Conservation (phyloP, 1,140 invertebrate genomes). For the Drosophila cardini region DNA sequence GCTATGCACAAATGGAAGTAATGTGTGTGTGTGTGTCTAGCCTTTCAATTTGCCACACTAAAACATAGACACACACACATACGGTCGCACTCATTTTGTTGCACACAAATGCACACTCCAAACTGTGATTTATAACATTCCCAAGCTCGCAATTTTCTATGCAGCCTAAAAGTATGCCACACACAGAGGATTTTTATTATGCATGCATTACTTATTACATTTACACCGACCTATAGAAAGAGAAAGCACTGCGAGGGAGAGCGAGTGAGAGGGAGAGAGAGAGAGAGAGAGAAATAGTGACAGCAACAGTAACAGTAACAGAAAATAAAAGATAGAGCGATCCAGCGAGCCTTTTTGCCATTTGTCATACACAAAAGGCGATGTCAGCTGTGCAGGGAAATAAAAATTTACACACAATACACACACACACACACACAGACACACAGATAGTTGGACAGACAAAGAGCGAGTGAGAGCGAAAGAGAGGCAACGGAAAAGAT, state of each 20-base stretch:
- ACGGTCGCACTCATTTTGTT: not conserved
- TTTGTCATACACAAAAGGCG: conserved; percentile 54
- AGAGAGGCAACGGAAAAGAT: not conserved
- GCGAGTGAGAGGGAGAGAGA: not conserved
- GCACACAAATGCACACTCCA: not conserved
- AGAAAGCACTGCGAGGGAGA: not conserved
- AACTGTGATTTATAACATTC: conserved; percentile 47
- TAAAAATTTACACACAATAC: conserved; percentile 28
- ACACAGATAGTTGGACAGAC: not conserved
- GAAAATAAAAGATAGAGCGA: conserved; percentile 11
- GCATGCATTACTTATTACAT: conserved; percentile 56
- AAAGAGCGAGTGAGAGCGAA: not conserved
- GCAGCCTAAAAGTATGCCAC: conserved; percentile 49
- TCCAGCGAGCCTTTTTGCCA: conserved; percentile 36
- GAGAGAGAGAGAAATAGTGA: not conserved
- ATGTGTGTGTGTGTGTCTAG: conserved; percentile 17
- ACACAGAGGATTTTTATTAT: conserved; percentile 42
- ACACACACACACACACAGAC: not conserved
- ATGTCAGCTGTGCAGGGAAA: conserved; percentile 47
- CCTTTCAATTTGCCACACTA: conserved; percentile 28
- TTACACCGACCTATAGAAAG: conserved; percentile 26
- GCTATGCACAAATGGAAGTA: not conserved
- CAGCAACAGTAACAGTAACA: too few relatives aligned
- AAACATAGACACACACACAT: conserved; percentile 5
- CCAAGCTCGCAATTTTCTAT: conserved; percentile 40